Evolutionary conservation across 2,888 invertebrate genomes (phyloP), one percentile per base, ranked within the genome.

Genomic region (Apotomis capreana): DNA sequence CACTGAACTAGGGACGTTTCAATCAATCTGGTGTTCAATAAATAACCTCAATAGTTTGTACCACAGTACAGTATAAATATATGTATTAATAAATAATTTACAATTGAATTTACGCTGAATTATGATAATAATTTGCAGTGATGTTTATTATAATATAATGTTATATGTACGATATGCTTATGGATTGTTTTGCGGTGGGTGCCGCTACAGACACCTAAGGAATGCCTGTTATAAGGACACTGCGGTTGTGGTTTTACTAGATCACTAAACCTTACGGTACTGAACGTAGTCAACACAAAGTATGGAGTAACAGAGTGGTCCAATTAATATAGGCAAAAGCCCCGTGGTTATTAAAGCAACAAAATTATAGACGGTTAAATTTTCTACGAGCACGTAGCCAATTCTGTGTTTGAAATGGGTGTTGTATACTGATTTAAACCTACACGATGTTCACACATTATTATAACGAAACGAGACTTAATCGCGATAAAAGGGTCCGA

Each of bases 241-340:
- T 72, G 72, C 54, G 72, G 72, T 68, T 72, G 72, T 68, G 72
- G 72, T 72, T 59, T 49, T 15, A 57, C 49, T 61, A 51, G 67
- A 68, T 68, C 63, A 54, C 57, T 62, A 58, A 68, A 63, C 58
- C 57, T 63, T 68, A 63, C 72, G 72, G 72, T 68, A 72, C 51
- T 12, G 44, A n/a, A 57, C 44, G 26, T 64, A n/a, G 40, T 40
- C 40, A 6, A 40, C 40, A 5, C 40, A 40, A 6, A 40, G 40
- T 40, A 40, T 40, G 5, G 40, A 40, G 40, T 40, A 40, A 40
- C 6, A 40, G 40, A 40, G 40, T 40, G 40, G 40, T 40, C 5
- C 3, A 40, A 5, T 40, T 40, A 6, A 40, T 40, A 6, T 26
- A 26, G 26, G 26, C 26, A 26, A 6, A 40, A 40, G 6, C 5